Base-by-base conservation (phyloP, 2,113 vertebrate genomes). In the Lichenostomus cassidix region DNA sequence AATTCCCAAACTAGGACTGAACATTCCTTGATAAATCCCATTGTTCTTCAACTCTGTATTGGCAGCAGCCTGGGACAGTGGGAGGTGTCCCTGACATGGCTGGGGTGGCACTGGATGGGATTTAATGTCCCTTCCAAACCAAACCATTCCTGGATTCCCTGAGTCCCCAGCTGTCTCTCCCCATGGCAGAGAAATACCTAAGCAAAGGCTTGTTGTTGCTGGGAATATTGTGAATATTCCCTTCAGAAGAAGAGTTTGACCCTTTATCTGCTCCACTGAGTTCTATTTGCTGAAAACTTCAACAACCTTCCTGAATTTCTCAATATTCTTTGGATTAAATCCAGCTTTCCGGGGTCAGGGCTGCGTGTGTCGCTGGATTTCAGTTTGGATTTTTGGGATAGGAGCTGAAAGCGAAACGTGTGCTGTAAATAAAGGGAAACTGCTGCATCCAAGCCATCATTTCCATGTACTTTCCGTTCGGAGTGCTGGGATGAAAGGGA, bases 401-500 rank as follows among this genome's bases (percentile, higher is more conserved):
- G 82, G 56, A 83, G 77, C 69, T 60, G 77, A 16, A 23, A 83
- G 31, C 10, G 70, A n/a, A 52, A 23, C 2, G 9, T n/a, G 50
- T n/a, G 63, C 25, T 73, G 79, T 76, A 69, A 93, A 64, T 44
- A 56, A 79, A 69, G 75, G 42, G 63, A 47, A 80, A 31, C 29
- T n/a, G 67, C 81, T 41, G 74, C 11, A 25, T 47, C 58, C 74
- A 49, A 90, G 25, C 74, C 59, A 9, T 77, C 55, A 74, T 91
- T 89, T 91, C 70, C 91, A 39, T 76, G 80, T 49, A 5, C 41
- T 79, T 67, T 46, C 46, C 74, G 41, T 55, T 67, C 59, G 35
- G 81, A 94, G 75, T 41, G 77, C 55, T 4, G 11, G 73, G 87
- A 90, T 91, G 78, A 88, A 95, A 94, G 64, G 65, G 84, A 83